phyloP scores from a whole-genome alignment of 2,888 invertebrate species.

The Xanthia togata region DNA sequence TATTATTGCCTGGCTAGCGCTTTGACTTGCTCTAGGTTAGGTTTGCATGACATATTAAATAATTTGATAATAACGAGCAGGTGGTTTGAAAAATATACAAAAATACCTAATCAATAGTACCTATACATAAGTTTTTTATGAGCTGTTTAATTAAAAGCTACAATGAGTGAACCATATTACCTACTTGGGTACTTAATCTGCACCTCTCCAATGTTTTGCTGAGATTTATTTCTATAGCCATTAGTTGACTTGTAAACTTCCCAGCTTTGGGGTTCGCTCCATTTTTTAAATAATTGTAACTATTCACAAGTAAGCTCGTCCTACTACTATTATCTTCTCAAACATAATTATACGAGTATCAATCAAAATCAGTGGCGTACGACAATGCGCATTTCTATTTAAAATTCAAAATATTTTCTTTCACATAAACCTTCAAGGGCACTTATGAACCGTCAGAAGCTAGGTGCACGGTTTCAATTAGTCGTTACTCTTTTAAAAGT shows the following conservation, averaged over 20 bases:
- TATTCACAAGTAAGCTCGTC: not conserved
- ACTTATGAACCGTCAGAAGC: too few species aligned
- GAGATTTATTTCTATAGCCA: not conserved
- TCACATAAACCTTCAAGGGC: too few species aligned
- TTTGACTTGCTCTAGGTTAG: too few species aligned
- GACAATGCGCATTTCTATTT: not conserved
- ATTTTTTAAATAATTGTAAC: not conserved
- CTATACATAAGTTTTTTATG: not conserved
- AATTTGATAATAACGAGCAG: not conserved
- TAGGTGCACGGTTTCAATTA: too few species aligned
- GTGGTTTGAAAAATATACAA: not conserved
- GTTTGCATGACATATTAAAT: too few species aligned
- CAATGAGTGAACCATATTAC: not conserved
- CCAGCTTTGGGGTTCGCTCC: not conserved
- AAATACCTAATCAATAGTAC: not conserved
- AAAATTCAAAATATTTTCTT: too few species aligned
- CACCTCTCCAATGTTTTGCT: not conserved
- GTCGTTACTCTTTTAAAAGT: too few species aligned
- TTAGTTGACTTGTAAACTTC: not conserved
- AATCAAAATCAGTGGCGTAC: too few species aligned
- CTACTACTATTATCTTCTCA: not conserved
- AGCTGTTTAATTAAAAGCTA: not conserved
- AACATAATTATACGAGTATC: not conserved
- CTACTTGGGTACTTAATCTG: not conserved
- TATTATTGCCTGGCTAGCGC: not conserved